Evolutionary conservation across 92 coral and sea anemone genomes (phyloP), one percentile per base, ranked within the genome.

Genomic region (Nematostella vectensis): DNA sequence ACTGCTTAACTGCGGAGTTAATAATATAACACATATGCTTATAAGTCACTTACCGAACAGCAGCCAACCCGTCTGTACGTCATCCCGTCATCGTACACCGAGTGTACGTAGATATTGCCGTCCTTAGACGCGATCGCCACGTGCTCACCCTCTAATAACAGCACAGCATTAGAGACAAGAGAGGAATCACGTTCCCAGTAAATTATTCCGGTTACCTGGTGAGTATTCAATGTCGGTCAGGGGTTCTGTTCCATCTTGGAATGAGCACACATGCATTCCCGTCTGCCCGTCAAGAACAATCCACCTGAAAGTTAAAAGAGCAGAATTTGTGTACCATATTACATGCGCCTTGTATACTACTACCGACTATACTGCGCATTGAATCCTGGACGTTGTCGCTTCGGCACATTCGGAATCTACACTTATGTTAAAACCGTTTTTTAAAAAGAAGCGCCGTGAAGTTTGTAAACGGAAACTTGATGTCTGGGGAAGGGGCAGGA

Each of bases 51-150:
- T 29, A 83, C 94, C 74, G 77, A 68, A 40, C 95, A 85, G 49
- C 81, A 80, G 31, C 95, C 95, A 0, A 85, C 95, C 49, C 88
- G 43, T 59, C 95, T 68, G 68, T 85, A 85, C 9, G 95, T 81
- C 71, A 69, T 50, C 3, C 95, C 95, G 23, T 85, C 88, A 47
- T 85, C 95, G 40, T 85, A 85, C 23, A 85, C 95, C 27, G 95
- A 76, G 62, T 85, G 88, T 11, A 85, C 80, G 63, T 80, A 85
- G 53, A 85, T 75, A 33, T 67, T 85, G 47, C 95, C 88, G 50
- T 85, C 88, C 31, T 85, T 68, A 19, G 95, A 85, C 11, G 80
- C 95, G 45, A 85, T 69, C 0, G 95, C 95, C 9, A 85, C 80
- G 55, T 85, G 95, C 29, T 85, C 95, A 25, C 95, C 95, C 61